Evolutionary conservation across 92 coral and sea anemone genomes (phyloP).

Genomic region (Nematostella vectensis): DNA sequence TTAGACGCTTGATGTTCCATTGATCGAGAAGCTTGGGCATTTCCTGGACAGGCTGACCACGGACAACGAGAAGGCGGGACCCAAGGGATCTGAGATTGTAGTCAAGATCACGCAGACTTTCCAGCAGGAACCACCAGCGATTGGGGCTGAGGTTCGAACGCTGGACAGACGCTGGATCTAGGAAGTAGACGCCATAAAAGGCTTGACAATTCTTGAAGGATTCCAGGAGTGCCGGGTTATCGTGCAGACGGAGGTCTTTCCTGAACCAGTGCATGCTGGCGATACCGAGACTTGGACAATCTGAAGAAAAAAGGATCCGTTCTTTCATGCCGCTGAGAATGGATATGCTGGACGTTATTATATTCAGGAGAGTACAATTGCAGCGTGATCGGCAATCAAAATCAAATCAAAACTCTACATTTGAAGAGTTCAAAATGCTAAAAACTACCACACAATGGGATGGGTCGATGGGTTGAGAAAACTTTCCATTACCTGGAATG

Average conservation of each 20-base stretch:
- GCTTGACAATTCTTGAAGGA: conserved; percentile 54
- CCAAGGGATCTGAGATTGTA: conserved; percentile 44
- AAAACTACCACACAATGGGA: too few relatives aligned
- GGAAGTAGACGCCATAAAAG: conserved; percentile 62
- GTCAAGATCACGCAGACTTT: conserved; percentile 65
- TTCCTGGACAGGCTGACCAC: conserved; percentile 40
- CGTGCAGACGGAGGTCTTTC: conserved; percentile 86
- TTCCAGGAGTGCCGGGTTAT: conserved; percentile 77
- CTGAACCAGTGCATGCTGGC: conserved; percentile 83
- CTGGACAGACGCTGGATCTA: conserved; percentile 55
- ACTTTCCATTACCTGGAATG: too few relatives aligned
- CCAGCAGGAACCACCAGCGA: conserved; percentile 63
- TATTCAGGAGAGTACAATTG: too few relatives aligned
- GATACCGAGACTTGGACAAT: conserved; percentile 18
- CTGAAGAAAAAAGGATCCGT: background rate
- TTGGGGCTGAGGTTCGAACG: conserved; percentile 57
- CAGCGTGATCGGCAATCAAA: too few relatives aligned
- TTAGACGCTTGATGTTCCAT: conserved; percentile 55
- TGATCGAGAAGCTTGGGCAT: conserved; percentile 36
- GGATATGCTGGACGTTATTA: too few relatives aligned
- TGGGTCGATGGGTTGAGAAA: too few relatives aligned
- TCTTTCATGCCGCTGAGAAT: too few relatives aligned
- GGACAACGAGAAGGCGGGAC: conserved; percentile 60
- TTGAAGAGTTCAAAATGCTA: too few relatives aligned
- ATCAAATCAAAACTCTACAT: too few relatives aligned